Conservation (phyloP, 2,113 vertebrate species). For the Anguilla rostrata region DNA sequence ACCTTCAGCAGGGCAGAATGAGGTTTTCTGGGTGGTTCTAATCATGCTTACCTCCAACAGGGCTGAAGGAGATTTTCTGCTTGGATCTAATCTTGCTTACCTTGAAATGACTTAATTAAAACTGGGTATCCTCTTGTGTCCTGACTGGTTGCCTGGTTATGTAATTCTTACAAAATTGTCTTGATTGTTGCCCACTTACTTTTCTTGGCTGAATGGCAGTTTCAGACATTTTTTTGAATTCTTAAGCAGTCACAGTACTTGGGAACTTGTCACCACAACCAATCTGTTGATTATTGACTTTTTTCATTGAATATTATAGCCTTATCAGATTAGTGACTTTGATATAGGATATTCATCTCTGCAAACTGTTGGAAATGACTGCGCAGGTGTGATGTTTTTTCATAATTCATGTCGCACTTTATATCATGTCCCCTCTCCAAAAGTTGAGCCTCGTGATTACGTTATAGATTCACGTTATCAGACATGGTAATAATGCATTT, state of each 20-base stretch:
- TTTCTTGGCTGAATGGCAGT: background rate
- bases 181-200: background rate
- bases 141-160: background rate
- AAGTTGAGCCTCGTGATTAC: too few relatives aligned
- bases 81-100: constrained; percentile 21
- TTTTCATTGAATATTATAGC: background rate
- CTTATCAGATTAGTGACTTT: background rate
- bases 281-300: background rate
- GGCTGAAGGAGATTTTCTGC: constrained; percentile 1
- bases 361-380: background rate
- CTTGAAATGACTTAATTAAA: background rate
- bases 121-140: background rate
- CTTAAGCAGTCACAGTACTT: background rate
- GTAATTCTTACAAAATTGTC: constrained; percentile 2
- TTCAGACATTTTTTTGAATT: background rate
- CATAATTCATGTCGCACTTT: background rate
- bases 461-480: too few relatives aligned
- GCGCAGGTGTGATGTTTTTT: background rate
- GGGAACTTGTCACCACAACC: background rate
- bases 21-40: constrained; percentile 13
- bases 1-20: constrained; percentile 4
- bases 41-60: constrained; percentile 8
- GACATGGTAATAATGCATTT: too few relatives aligned
- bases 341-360: background rate
- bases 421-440: too few relatives aligned